Evolutionary conservation across 2,888 invertebrate species (phyloP).

Genomic region (Metopia argyrocephala): DNA sequence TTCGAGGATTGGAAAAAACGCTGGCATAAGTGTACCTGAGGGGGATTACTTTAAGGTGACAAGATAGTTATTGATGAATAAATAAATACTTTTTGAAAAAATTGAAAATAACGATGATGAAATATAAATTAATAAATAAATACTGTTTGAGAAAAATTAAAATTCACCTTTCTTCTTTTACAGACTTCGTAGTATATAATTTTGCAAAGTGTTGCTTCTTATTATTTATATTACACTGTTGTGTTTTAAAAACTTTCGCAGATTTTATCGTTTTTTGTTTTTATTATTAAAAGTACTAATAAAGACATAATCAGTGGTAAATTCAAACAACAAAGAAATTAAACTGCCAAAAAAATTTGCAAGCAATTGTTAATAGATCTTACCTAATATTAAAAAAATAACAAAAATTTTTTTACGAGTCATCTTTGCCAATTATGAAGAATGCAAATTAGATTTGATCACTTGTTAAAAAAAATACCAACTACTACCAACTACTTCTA

Average conservation of each 20-base stretch:
- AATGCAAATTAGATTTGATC: not conserved
- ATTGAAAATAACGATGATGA: too few relatives aligned
- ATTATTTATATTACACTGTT: too few relatives aligned
- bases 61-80: too few relatives aligned
- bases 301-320: not conserved
- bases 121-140: too few relatives aligned
- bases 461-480: not conserved
- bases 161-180: too few relatives aligned
- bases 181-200: too few relatives aligned
- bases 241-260: not conserved
- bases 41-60: too few relatives aligned
- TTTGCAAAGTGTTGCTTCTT: too few relatives aligned
- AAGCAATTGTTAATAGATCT: constrained; percentile 21
- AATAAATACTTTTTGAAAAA: too few relatives aligned
- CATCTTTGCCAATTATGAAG: constrained; percentile 12
- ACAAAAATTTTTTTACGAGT: constrained; percentile 9
- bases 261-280: not conserved
- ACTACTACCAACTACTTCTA: not conserved
- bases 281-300: not conserved
- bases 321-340: not conserved
- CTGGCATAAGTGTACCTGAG: too few relatives aligned
- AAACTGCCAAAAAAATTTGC: constrained; percentile 1
- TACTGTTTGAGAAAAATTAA: too few relatives aligned
- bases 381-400: not conserved
- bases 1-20: too few relatives aligned